Conservation (phyloP, 2,113 vertebrate genomes). For the Myrmecobius fasciatus region DNA sequence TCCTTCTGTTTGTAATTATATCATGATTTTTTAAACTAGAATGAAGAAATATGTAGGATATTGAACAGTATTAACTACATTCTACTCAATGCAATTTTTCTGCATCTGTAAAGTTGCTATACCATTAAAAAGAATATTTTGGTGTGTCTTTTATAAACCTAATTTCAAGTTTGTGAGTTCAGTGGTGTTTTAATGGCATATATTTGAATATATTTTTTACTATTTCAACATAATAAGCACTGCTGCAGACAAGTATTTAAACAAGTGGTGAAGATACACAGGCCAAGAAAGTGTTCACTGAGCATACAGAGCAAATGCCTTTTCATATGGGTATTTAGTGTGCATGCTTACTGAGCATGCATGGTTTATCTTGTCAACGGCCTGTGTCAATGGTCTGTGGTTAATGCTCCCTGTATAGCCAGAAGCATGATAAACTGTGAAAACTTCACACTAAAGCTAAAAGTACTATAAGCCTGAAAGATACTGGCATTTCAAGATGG, state of each 20-base stretch:
- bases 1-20: constrained; percentile 34
- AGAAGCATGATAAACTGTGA: constrained; percentile 67
- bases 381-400: constrained; percentile 70
- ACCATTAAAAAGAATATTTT: constrained; percentile 34
- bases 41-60: constrained; percentile 18
- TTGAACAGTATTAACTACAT: constrained; percentile 1
- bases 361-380: constrained; percentile 68
- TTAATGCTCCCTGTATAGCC: constrained; percentile 65
- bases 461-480: constrained; percentile 60
- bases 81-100: neutral
- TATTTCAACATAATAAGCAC: neutral
- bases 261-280: constrained; percentile 2
- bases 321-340: constrained; percentile 64
- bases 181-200: neutral
- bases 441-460: constrained; percentile 73
- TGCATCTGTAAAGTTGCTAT: neutral
- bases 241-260: neutral
- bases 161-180: neutral
- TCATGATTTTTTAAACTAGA: neutral
- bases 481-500: constrained; percentile 45
- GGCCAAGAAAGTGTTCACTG: constrained; percentile 58
- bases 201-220: neutral
- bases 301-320: constrained; percentile 44
- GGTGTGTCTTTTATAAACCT: constrained; percentile 22
- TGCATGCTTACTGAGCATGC: constrained; percentile 59